Evolutionary conservation across 2,888 invertebrate genomes (phyloP).

Genomic region (Gryllus longicercus): DNA sequence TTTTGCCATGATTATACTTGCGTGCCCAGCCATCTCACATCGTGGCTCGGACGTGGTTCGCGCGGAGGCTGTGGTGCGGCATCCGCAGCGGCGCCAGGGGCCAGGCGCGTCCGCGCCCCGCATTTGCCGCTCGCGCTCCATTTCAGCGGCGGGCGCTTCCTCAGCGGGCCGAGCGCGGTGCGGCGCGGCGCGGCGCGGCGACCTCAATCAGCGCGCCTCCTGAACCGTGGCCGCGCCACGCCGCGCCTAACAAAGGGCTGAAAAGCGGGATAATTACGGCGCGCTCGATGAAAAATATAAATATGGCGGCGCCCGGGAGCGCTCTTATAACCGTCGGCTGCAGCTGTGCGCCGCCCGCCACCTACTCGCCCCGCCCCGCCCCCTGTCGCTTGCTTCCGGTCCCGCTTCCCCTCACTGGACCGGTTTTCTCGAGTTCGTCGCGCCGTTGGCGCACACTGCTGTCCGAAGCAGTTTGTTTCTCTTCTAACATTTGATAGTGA

Average conservation of each 20-base stretch:
- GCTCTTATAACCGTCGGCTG: background rate
- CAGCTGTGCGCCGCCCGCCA: slow-evolving; percentile 27
- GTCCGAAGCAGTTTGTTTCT: too few species aligned
- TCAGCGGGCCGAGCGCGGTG: background rate
- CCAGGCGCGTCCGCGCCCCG: too few species aligned
- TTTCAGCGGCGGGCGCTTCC: background rate
- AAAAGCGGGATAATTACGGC: slow-evolving; percentile 17
- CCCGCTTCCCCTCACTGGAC: background rate
- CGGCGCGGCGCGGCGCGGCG: background rate
- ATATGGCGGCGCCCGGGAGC: background rate
- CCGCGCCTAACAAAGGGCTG: background rate
- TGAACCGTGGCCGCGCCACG: background rate
- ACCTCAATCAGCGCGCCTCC: background rate
- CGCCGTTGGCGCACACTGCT: too few species aligned
- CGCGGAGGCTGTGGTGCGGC: too few species aligned
- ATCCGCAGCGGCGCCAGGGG: too few species aligned
- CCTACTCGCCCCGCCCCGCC: slow-evolving; percentile 33
- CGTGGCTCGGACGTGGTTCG: too few species aligned
- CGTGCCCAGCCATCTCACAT: too few species aligned
- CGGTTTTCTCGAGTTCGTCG: too few species aligned
- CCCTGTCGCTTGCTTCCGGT: background rate
- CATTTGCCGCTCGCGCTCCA: too few species aligned
- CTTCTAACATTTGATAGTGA: too few species aligned
- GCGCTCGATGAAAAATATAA: slow-evolving; percentile 10
- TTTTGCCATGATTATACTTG: too few species aligned